Evolutionary conservation across 2,113 vertebrate genomes (phyloP).

Genomic region (human (Homo sapiens)): GRCh38 chr14:52846501-52847000

Average conservation of each 20-base stretch:
- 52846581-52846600: too few species aligned
- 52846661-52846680: neutral
- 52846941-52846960: neutral
- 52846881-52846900: neutral
- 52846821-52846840: neutral
- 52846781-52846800: neutral
- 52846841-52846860: neutral
- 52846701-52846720: neutral
- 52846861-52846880: neutral
- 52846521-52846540: too few species aligned
- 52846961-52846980: neutral
- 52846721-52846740: neutral
- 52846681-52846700: neutral
- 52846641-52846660: too few species aligned
- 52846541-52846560: too few species aligned
- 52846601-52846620: too few species aligned
- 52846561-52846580: too few species aligned
- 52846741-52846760: neutral
- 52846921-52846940: neutral
- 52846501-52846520: too few species aligned
- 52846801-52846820: neutral
- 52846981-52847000: neutral
- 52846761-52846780: constrained; percentile 14
- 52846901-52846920: neutral
- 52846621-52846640: too few species aligned